Conservation (phyloP, 1,140 invertebrate species). For the Nebria ingens region DNA sequence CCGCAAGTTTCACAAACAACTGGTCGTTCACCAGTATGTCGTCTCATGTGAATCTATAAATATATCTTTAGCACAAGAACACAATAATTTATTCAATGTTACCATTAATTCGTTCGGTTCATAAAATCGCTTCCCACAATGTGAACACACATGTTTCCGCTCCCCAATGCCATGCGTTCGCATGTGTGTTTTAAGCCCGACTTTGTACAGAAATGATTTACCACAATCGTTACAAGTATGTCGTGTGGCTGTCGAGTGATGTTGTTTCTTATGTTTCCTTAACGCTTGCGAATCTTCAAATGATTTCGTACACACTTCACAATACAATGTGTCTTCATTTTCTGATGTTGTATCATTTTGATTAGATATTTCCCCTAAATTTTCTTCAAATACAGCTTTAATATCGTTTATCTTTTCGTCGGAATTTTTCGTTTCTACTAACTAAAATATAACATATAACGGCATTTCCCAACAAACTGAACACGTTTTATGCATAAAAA, state of each 20-base stretch:
- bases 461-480: too few species aligned
- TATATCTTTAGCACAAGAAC: not conserved
- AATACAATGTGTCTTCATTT: too few species aligned
- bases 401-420: too few species aligned
- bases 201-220: not conserved
- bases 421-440: too few species aligned
- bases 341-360: too few species aligned
- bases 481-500: too few species aligned
- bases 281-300: not conserved
- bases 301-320: too few species aligned
- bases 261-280: not conserved
- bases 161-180: constrained; percentile 11
- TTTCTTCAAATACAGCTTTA: too few species aligned
- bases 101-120: constrained; percentile 18
- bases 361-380: too few species aligned
- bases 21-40: constrained; percentile 5
- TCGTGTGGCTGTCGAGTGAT: not conserved
- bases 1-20: constrained; percentile 3
- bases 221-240: not conserved
- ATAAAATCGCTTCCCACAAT: constrained; percentile 18
- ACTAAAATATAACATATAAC: too few species aligned
- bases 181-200: constrained; percentile 9
- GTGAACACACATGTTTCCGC: constrained; percentile 12
- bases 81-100: not conserved
- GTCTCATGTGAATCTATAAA: constrained; percentile 9